A percentile compares a stretch with the other conserved stretches of the same genome.
Evolutionary conservation across 2,888 invertebrate genomes (phyloP).

Genomic region (Apamea sordens): DNA sequence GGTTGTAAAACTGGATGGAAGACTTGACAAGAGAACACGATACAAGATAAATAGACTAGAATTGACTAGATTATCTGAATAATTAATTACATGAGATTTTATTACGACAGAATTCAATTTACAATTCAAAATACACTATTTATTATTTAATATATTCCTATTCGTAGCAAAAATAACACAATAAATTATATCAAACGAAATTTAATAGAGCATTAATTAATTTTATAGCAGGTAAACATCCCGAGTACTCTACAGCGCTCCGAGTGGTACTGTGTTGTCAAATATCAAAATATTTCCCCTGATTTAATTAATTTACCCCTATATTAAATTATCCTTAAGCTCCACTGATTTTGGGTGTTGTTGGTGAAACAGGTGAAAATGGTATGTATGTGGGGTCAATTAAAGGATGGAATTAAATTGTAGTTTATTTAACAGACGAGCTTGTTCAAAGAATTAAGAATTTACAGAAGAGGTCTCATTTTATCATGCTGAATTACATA

Average conservation of each 20-base stretch:
- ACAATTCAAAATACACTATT: neutral
- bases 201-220: conserved; percentile 41
- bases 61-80: too few relatives aligned
- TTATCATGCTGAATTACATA: too few relatives aligned
- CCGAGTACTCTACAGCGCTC: conserved; percentile 20
- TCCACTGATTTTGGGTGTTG: conserved; percentile 23
- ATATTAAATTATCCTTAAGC: conserved; percentile 44
- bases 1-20: neutral
- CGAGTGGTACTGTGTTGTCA: conserved; percentile 35
- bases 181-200: neutral
- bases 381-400: conserved; percentile 4
- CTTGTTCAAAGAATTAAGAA: neutral
- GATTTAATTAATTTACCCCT: conserved; percentile 44
- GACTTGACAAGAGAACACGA: too few relatives aligned
- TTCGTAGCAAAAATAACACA: conserved; percentile 13
- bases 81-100: neutral
- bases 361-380: conserved; percentile 6
- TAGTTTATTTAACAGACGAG: neutral
- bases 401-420: neutral
- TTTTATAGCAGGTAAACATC: conserved; percentile 29
- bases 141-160: neutral
- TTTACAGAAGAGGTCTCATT: neutral
- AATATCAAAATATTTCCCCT: conserved; percentile 44
- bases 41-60: neutral
- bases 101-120: neutral